Base-by-base conservation (phyloP, 2,797 vertebrate species). In the Takifugu ocellatus region DNA sequence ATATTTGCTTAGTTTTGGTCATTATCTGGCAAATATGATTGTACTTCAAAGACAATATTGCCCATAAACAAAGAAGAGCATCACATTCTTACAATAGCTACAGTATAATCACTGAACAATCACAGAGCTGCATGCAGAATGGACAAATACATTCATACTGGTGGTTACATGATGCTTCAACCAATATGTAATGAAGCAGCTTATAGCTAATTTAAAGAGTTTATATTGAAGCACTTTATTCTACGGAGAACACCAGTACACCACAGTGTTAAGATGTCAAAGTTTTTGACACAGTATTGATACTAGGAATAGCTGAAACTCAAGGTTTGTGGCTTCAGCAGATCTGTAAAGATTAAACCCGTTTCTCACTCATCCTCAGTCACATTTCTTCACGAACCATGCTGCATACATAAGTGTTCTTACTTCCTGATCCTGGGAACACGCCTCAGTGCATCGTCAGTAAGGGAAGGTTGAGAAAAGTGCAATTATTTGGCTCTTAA, bases 1-100 rank as follows among this genome's bases (percentile, higher is more conserved):
- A 82, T 85, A 87, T 85, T 81, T 87, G 81, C 87, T 81, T 86
- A 70, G 80, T 87, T 90, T 90, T 90, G 88, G 87, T 90, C 87
- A 87, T 87, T 60, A 63, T 79, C 67, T 87, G 84, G 77, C 88
- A 85, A 85, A 81, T 78, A 74, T 88, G 86, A 89, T 87, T 89
- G 87, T 86, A 87, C 81, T 86, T 85, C 77, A 70, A 78, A 84
- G 87, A 84, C 85, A 81, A 65, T 75, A 74, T 79, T 78, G 75
- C 81, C 82, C 51, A 84, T 75, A 64, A 71, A 83, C 75, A 85
- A 70, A 81, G 74, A 87, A 68, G 65, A 86, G 86, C 78, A 82
- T 82, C 73, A 87, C 79, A 79, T 82, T 80, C 73, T 86, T 77
- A 88, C 82, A 70, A 78, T 74, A 84, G 76, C 62, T 79, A 84